Evolutionary conservation across 2,113 vertebrate genomes (phyloP).

Genomic region (Cyanocitta stelleri): DNA sequence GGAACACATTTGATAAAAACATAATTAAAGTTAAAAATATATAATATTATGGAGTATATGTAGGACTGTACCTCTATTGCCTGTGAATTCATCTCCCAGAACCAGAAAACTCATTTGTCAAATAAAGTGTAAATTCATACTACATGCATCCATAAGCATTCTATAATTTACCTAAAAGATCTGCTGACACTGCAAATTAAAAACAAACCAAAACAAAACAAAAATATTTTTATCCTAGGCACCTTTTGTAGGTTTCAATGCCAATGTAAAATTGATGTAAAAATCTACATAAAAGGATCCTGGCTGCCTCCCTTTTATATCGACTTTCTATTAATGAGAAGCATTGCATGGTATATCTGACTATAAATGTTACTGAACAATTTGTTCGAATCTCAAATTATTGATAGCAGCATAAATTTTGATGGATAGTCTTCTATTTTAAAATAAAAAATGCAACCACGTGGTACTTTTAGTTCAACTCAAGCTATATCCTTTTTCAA

Average conservation of each 20-base stretch:
- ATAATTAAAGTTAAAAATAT: background rate
- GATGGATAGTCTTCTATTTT: background rate
- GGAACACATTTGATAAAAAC: background rate
- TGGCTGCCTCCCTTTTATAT: background rate
- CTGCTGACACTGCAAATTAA: fast-evolving
- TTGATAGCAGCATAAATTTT: background rate
- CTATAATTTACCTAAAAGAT: background rate
- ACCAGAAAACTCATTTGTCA: background rate
- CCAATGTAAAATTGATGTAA: background rate
- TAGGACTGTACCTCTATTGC: background rate
- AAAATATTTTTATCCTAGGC: too few relatives aligned
- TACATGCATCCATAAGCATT: background rate
- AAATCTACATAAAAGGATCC: background rate
- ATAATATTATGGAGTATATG: background rate
- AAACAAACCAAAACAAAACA: background rate
- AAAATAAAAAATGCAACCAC: background rate
- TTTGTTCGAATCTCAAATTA: background rate
- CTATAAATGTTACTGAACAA: background rate
- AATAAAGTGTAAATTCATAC: background rate
- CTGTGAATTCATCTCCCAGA: background rate
- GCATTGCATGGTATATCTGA: background rate
- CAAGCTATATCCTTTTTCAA: fast-evolving
- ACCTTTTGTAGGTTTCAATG: background rate
- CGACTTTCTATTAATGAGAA: background rate
- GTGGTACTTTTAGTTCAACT: background rate